Evolutionary conservation across 2,797 vertebrate genomes (phyloP), one percentile per base, ranked within the genome.

Genomic region (Leptoclinus maculatus): DNA sequence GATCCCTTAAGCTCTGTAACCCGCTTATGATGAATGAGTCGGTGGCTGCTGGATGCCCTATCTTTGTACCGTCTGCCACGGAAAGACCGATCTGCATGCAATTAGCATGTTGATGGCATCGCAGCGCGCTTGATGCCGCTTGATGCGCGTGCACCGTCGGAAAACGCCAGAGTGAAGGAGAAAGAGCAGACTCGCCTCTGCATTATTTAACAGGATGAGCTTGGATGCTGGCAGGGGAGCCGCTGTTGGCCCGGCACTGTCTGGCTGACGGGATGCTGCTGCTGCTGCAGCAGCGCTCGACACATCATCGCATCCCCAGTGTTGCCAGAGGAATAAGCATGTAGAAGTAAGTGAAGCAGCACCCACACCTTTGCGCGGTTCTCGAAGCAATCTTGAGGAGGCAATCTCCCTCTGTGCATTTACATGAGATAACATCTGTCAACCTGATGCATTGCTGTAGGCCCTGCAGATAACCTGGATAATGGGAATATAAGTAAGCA

Each of bases 151-250:
- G 34, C 59, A 45, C 71, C 66, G 57, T 73, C 51, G 47, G 74
- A 70, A 56, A 70, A 56, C 74, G 65, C 82, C 74, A 65, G 82
- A 87, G 87, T 34, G 83, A 80, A 76, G 66, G 77, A 63, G 80
- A 65, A 60, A 66, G 41, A 79, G 76, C 64, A 56, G 74, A 53
- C 71, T 64, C 14, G 21, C 27, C 71, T 51, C 70, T 92, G 89
- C 90, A 94, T 94, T 91, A 92, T 94, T 94, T 91, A 94, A 69
- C 87, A 89, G 91, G 87, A 90, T 78, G 87, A 89, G 80, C 1
- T 80, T 17, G 66, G 83, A 63, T 71, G 83, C 71, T 84, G 86
- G 79, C 87, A 68, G 84, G 71, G 80, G 82, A 80, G 83, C 70
- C 4, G 75, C 56, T 13, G 76, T 60, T 82, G 82, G 78, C 81